These are phyloP conservation scores for Clupea harengus DNA, from an alignment of 2,113 vertebrate genomes.

Conservation along the genomic window DNA sequence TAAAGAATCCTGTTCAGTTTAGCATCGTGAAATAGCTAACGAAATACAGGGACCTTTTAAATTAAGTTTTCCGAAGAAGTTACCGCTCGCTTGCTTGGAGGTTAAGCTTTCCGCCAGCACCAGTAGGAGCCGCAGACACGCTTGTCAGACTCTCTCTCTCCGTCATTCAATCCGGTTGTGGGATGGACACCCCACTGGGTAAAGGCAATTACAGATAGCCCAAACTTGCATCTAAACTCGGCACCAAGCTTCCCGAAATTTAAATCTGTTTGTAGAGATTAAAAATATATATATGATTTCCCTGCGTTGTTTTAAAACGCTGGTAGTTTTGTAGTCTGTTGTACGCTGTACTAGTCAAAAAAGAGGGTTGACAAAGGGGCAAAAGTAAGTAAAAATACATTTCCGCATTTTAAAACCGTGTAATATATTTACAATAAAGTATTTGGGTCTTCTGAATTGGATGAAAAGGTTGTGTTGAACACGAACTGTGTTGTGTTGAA, in stretches of 20 bases:
- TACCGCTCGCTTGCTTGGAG: background rate
- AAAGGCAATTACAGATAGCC: background rate
- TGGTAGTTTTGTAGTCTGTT: background rate
- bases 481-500: too few relatives aligned
- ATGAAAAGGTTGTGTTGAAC: too few relatives aligned
- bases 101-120: background rate
- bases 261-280: background rate
- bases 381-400: too few relatives aligned
- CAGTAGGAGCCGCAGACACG: background rate
- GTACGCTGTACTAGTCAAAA: background rate
- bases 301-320: background rate
- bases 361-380: too few relatives aligned
- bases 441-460: too few relatives aligned
- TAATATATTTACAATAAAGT: too few relatives aligned
- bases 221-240: background rate
- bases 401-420: too few relatives aligned
- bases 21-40: background rate
- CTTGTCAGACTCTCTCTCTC: background rate
- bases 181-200: constrained; percentile 12
- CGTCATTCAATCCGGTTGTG: constrained; percentile 19
- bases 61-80: background rate
- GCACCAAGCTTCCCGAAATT: background rate
- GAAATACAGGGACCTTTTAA: background rate
- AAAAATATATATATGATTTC: background rate
- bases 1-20: background rate